phyloP scores from a whole-genome alignment of 1,140 invertebrate species.

The Metopolophium dirhodum region DNA sequence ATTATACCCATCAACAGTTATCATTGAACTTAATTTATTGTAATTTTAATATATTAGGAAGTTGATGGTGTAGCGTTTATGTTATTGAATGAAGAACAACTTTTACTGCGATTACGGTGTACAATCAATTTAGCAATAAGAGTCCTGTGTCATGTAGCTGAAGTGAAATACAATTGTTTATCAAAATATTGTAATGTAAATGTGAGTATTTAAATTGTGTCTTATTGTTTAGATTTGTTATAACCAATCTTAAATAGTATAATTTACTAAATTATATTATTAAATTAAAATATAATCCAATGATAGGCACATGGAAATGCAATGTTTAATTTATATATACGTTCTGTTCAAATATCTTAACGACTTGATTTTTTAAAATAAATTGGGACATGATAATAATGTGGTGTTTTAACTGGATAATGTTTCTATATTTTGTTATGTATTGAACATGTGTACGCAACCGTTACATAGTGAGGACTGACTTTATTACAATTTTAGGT shows the following conservation, averaged over 20 bases:
- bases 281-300: too few relatives aligned
- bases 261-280: neutral
- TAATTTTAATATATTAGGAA: constrained; percentile 22
- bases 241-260: neutral
- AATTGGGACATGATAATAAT: neutral
- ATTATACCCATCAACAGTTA: neutral
- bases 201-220: neutral
- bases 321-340: too few relatives aligned
- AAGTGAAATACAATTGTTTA: neutral
- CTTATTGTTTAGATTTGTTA: too few relatives aligned
- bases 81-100: constrained; percentile 35
- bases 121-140: constrained; percentile 28
- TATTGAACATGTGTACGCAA: too few relatives aligned
- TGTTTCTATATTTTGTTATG: too few relatives aligned
- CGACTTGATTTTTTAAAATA: neutral
- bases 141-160: constrained; percentile 18
- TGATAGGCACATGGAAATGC: neutral
- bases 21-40: neutral
- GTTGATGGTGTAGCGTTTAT: constrained; percentile 35
- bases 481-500: too few relatives aligned
- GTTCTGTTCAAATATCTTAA: neutral
- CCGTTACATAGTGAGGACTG: too few relatives aligned
- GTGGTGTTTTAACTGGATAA: neutral
- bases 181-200: neutral
- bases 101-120: neutral